Percentiles rank a stretch among this genome's conserved stretches.
Conservation (phyloP, 2,113 vertebrate genomes). For the Raja brachyura region DNA sequence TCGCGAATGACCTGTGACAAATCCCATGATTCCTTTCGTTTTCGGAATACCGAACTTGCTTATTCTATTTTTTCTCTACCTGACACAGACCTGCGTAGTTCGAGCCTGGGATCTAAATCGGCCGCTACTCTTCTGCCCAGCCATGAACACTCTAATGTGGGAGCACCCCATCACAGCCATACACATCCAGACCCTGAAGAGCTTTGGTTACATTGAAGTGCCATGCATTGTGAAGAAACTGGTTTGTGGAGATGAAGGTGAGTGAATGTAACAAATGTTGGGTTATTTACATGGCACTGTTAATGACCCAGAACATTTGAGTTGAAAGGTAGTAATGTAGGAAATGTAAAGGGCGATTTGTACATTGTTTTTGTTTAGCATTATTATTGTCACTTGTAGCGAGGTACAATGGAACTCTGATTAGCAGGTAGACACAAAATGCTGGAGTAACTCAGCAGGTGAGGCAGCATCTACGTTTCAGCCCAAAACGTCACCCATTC, state of each 20-base stretch:
- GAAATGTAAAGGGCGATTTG: neutral
- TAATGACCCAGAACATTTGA: too few species aligned
- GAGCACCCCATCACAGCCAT: constrained; percentile 79
- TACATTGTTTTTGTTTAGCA: too few species aligned
- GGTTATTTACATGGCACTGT: too few species aligned
- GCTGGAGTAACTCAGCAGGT: too few species aligned
- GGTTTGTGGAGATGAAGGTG: constrained; percentile 91
- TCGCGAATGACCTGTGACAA: too few species aligned
- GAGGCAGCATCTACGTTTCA: too few species aligned
- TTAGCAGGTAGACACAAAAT: too few species aligned
- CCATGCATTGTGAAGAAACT: constrained; percentile 84
- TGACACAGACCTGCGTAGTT: constrained; percentile 76
- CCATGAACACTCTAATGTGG: constrained; percentile 99
- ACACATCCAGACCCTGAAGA: constrained; percentile 71
- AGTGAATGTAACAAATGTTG: constrained; percentile 36
- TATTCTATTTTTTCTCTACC: constrained; percentile 7
- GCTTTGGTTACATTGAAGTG: constrained; percentile 81
- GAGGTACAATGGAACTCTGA: too few species aligned
- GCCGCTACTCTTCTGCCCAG: constrained; percentile 88
- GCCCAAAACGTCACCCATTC: too few species aligned
- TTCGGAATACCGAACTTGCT: too few species aligned
- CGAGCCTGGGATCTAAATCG: constrained; percentile 83
- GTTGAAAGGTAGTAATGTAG: neutral
- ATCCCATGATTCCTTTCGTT: too few species aligned
- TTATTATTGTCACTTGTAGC: too few species aligned